phyloP scores from a whole-genome alignment of 2,888 invertebrate species.

The Sthenelais limicola region DNA sequence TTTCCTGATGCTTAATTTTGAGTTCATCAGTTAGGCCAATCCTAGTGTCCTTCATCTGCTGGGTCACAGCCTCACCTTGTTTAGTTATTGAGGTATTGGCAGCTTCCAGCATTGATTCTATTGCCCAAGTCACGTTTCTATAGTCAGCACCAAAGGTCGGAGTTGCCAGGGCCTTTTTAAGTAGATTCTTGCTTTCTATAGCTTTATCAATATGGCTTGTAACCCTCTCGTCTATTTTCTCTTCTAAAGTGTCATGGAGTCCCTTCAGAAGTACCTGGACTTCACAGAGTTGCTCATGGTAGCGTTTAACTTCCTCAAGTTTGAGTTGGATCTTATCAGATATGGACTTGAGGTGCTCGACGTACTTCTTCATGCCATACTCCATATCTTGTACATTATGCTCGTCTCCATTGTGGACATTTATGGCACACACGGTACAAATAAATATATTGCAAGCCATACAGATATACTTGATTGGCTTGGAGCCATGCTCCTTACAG shows the following conservation, averaged over 20 bases:
- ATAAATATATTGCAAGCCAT: slow-evolving; percentile 38
- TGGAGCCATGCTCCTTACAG: slow-evolving; percentile 40
- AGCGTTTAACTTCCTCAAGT: slow-evolving; percentile 25
- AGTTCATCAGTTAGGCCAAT: slow-evolving; percentile 32
- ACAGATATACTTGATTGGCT: slow-evolving; percentile 41
- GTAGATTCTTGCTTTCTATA: slow-evolving; percentile 5
- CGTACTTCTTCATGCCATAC: slow-evolving; percentile 26
- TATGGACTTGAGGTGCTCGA: slow-evolving; percentile 10
- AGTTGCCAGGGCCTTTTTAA: slow-evolving; percentile 3
- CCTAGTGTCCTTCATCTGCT: slow-evolving; percentile 32
- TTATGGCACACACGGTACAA: slow-evolving; percentile 42
- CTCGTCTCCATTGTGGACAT: slow-evolving; percentile 39
- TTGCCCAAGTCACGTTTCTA: slow-evolving; percentile 26
- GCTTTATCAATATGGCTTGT: slow-evolving; percentile 22
- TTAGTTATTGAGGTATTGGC: slow-evolving; percentile 8
- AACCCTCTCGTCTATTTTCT: slow-evolving; percentile 31
- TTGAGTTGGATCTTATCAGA: slow-evolving; percentile 31
- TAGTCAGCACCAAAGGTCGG: slow-evolving; percentile 18
- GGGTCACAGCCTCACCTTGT: not conserved
- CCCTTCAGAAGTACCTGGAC: slow-evolving; percentile 40
- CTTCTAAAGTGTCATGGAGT: slow-evolving; percentile 28
- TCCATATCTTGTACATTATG: slow-evolving; percentile 39
- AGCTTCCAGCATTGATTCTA: slow-evolving; percentile 27
- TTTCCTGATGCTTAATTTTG: slow-evolving; percentile 30
- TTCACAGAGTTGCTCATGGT: slow-evolving; percentile 37